A percentile compares a stretch with the other conserved stretches of the same genome.
Conservation (phyloP, 2,888 invertebrate species). For the Blomia tropicalis region DNA sequence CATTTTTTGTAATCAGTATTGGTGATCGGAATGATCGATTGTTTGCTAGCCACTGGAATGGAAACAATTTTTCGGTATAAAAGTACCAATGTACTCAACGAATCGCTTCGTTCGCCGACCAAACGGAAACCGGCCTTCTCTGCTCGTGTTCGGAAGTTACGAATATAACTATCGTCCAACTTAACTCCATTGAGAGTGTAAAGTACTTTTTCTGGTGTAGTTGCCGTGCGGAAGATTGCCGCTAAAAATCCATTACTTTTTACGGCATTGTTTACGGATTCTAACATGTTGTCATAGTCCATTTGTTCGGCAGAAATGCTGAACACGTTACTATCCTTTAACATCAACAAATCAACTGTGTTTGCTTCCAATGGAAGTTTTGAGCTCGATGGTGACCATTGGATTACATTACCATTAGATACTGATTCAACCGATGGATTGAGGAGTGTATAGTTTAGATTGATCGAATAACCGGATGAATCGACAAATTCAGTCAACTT, state of each 20-base stretch:
- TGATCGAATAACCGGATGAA: slow-evolving; percentile 27
- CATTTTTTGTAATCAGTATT: slow-evolving; percentile 40
- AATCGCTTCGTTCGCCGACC: slow-evolving; percentile 44
- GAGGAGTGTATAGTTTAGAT: slow-evolving; percentile 45
- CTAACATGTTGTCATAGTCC: slow-evolving; percentile 26
- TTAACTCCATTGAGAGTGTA: slow-evolving; percentile 28
- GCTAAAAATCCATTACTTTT: slow-evolving; percentile 54
- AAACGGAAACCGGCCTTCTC: slow-evolving; percentile 27
- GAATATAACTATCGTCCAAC: slow-evolving; percentile 17
- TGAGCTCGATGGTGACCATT: slow-evolving; percentile 43
- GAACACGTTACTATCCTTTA: slow-evolving; percentile 26
- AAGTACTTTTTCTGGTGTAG: slow-evolving; percentile 30
- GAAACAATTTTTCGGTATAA: slow-evolving; percentile 46
- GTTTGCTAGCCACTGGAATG: slow-evolving; percentile 1
- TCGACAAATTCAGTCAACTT: slow-evolving; percentile 26
- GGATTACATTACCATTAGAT: slow-evolving; percentile 42
- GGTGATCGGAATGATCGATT: slow-evolving; percentile 26
- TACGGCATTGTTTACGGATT: slow-evolving; percentile 41
- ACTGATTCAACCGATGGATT: slow-evolving; percentile 23
- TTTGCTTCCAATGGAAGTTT: slow-evolving; percentile 36
- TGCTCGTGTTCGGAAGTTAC: slow-evolving; percentile 22
- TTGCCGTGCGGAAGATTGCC: slow-evolving; percentile 32
- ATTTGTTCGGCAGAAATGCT: not conserved
- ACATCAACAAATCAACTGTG: slow-evolving; percentile 33
- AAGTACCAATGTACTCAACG: slow-evolving; percentile 41